These are phyloP conservation scores for Camelus bactrianus DNA, from an alignment of 2,113 vertebrate genomes.

Conservation along the genomic window DNA sequence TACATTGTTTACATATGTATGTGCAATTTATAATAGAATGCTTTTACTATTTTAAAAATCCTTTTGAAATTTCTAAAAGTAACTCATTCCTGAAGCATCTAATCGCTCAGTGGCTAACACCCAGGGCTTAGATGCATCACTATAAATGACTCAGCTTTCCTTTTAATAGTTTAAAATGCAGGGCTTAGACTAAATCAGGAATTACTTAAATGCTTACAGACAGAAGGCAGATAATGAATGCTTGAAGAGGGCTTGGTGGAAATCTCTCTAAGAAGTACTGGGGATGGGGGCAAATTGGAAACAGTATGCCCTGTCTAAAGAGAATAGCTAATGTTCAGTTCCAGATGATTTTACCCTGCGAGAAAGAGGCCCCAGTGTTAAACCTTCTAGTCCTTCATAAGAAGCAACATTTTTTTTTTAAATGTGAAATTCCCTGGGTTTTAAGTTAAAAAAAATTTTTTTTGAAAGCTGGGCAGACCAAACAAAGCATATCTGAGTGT, in stretches of 20 bases:
- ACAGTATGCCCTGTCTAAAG: neutral
- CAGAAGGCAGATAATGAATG: conserved; percentile 49
- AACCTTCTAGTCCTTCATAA: neutral
- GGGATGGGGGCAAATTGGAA: neutral
- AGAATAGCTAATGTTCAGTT: neutral
- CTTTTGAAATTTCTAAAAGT: conserved; percentile 62
- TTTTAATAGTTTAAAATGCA: conserved; percentile 74
- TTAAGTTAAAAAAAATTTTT: neutral
- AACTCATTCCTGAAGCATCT: conserved; percentile 52
- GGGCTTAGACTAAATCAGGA: conserved; percentile 56
- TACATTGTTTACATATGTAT: neutral
- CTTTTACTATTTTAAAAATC: conserved; percentile 49
- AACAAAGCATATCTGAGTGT: neutral
- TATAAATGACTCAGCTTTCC: conserved; percentile 71
- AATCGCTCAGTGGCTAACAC: conserved; percentile 31
- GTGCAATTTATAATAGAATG: neutral
- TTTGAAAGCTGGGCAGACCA: neutral
- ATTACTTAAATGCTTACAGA: conserved; percentile 55
- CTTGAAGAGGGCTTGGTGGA: conserved; percentile 1
- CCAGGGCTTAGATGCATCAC: conserved; percentile 8
- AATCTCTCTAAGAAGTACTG: conserved; percentile 15
- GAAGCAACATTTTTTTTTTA: neutral
- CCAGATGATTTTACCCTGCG: neutral
- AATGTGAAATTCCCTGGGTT: neutral
- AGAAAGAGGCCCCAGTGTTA: neutral